Percentiles rank a stretch among this genome's conserved stretches.
Conservation (phyloP, 2,113 vertebrate genomes). For the Peucedramus taeniatus region DNA sequence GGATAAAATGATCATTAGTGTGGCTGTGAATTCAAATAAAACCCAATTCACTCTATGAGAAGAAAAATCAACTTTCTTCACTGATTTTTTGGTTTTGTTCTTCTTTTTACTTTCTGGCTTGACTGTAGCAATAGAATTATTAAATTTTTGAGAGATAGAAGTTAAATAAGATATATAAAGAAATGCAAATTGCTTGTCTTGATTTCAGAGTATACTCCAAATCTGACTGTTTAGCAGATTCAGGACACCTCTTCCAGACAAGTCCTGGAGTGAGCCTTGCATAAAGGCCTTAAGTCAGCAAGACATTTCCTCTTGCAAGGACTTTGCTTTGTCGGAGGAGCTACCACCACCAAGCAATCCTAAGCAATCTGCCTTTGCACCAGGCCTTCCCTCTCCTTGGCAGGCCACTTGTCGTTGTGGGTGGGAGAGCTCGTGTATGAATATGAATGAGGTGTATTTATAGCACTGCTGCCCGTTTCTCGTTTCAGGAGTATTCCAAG, state of each 20-base stretch:
- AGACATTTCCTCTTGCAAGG: not conserved
- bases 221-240: not conserved
- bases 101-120: not conserved
- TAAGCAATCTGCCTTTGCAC: not conserved
- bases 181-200: not conserved
- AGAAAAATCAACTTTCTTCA: not conserved
- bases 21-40: not conserved
- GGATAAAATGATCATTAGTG: not conserved
- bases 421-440: not conserved
- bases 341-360: not conserved
- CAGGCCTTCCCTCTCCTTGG: not conserved
- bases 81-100: not conserved
- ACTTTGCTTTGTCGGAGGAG: not conserved
- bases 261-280: not conserved
- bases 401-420: fast-evolving
- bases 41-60: not conserved
- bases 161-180: not conserved
- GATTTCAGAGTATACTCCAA: not conserved
- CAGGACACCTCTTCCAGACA: not conserved
- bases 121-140: not conserved
- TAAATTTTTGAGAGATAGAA: not conserved
- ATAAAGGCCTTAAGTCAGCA: not conserved
- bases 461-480: not conserved
- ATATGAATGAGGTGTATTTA: not conserved
- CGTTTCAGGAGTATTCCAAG: conserved; percentile 72